phyloP scores from a whole-genome alignment of 2,113 vertebrate genomes.

The Ariopsis seemanni region DNA sequence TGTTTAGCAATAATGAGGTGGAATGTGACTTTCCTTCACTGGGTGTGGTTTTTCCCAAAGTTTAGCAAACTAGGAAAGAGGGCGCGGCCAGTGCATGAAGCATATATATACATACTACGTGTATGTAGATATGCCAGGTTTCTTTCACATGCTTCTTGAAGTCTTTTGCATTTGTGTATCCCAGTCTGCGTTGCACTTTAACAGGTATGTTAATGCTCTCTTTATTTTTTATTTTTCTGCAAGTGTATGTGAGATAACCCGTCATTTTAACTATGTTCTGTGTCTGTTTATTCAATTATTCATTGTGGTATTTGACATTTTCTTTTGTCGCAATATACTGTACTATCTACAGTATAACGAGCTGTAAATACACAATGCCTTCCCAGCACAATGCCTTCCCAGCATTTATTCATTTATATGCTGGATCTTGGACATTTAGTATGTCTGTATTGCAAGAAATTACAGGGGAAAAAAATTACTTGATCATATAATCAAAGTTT shows the following conservation, averaged over 20 bases:
- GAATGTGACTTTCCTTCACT: conserved; percentile 13
- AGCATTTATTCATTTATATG: neutral
- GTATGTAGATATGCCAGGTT: conserved; percentile 10
- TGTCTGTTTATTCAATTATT: neutral
- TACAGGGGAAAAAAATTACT: neutral
- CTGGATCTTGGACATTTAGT: neutral
- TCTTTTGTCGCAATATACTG: neutral
- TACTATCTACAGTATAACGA: neutral
- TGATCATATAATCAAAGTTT: neutral
- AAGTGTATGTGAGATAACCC: neutral
- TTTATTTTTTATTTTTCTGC: neutral
- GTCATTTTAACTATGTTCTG: neutral
- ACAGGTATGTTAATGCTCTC: conserved; percentile 31
- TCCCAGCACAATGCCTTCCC: neutral
- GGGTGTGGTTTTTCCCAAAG: conserved; percentile 36
- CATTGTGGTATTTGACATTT: neutral
- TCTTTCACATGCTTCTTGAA: neutral
- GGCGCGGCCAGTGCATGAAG: conserved; percentile 53
- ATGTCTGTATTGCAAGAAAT: neutral
- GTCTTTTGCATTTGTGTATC: neutral
- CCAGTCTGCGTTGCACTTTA: neutral
- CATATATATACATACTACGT: conserved; percentile 59
- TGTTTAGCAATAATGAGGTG: conserved; percentile 9
- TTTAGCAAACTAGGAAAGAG: conserved; percentile 38
- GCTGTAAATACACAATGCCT: neutral